Base-by-base conservation (phyloP, 2,113 vertebrate species). In the Pelvicachromis taeniatus region DNA sequence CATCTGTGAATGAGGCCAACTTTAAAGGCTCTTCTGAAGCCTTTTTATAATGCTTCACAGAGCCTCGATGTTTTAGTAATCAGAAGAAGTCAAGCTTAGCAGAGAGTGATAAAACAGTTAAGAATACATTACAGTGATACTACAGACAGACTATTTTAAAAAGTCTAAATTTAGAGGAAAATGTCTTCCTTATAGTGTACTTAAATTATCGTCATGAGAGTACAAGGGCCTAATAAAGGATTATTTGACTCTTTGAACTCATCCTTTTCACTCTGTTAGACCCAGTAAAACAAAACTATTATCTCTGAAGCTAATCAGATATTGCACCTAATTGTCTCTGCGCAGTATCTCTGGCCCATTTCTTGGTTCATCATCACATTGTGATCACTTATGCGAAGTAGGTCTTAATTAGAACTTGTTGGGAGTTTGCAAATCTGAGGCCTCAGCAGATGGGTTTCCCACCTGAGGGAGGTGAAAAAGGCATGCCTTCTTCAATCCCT, bases 371-470 rank as follows among this genome's bases (percentile, higher is more conserved):
- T 79, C 88, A 61, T 88, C 85, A 83, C 89, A 82, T 83, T 85
- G 90, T 91, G 87, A 92, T 92, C 90, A 87, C 94, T 89, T 80
- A 90, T 87, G 88, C 80, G 59, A 91, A 91, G 78, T 92, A 89
- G 85, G 90, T 93, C 89, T 94, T 94, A 95, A 95, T 95, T 95
- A 94, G 86, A 93, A 92, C 54, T 92, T 89, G 31, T 48, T 79
- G 81, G 80, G 81, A 82, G 68, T 91, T 87, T 86, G 88, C 63
- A 83, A 83, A 81, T 88, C 89, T 78, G 80, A 85, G 73, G 83
- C 83, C 86, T 88, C 84, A 80, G 91, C 90, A 94, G 93, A 94
- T 84, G 84, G 83, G 56, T 77, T 29, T 81, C 80, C 56, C 81
- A 92, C 86, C 90, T 86, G 88, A 85, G 89, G 92, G 89, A 91